Percentiles rank a stretch among this genome's conserved stretches.
Conservation (phyloP, 1,140 invertebrate species). For the Lutraria rhynchaena region DNA sequence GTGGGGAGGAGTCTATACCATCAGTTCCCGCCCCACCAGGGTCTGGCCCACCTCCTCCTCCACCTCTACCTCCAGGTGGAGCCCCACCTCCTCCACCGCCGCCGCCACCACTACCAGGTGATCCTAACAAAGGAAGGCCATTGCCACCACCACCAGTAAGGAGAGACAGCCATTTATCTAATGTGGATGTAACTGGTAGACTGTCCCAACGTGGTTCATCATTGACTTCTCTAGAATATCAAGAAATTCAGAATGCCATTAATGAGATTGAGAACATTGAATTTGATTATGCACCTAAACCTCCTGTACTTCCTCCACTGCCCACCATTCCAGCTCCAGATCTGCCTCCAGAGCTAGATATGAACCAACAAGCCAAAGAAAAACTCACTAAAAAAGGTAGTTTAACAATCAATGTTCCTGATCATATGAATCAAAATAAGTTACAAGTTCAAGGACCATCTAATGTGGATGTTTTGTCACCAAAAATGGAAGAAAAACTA, state of each 20-base stretch:
- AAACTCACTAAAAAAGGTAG: slow-evolving; percentile 45
- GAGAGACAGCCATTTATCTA: slow-evolving; percentile 44
- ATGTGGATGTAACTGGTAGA: not conserved
- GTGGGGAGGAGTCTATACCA: slow-evolving; percentile 19
- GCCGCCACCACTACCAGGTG: slow-evolving; percentile 12
- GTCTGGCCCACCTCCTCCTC: slow-evolving; percentile 59
- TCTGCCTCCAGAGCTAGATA: slow-evolving; percentile 59
- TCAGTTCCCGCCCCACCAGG: slow-evolving; percentile 46
- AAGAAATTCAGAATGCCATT: slow-evolving; percentile 58
- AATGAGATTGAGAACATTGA: slow-evolving; percentile 56
- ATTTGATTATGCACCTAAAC: slow-evolving; percentile 41
- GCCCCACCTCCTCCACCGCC: slow-evolving; percentile 33
- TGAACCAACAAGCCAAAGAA: slow-evolving; percentile 49
- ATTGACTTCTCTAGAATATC: slow-evolving; percentile 45
- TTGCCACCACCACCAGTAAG: slow-evolving; percentile 22
- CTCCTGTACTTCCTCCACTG: slow-evolving; percentile 63
- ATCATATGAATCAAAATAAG: slow-evolving; percentile 46
- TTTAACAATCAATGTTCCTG: slow-evolving; percentile 44
- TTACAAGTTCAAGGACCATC: slow-evolving; percentile 59
- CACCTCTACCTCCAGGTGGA: slow-evolving; percentile 58
- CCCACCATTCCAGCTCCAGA: slow-evolving; percentile 65
- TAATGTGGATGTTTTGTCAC: slow-evolving; percentile 64
- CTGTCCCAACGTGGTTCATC: slow-evolving; percentile 12
- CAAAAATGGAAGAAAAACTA: slow-evolving; percentile 63
- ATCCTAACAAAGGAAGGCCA: slow-evolving; percentile 17